Conservation (phyloP, 1,140 invertebrate genomes). For the Saccostrea glomerata region DNA sequence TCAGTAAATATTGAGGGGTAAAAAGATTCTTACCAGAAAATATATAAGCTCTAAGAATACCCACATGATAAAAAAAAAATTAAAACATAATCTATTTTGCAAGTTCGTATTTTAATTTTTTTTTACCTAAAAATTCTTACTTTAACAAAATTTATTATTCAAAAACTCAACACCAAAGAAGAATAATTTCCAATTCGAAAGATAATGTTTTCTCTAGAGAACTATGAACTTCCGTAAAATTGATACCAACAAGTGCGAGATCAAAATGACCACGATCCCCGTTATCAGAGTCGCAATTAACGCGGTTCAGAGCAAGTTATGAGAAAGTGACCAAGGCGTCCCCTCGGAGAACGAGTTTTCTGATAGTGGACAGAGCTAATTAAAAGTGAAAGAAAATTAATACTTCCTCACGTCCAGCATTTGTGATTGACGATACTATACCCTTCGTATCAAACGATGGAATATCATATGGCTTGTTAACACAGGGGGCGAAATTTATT, state of each 20-base stretch:
- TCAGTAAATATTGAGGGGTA: not conserved
- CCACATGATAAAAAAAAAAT: too few species aligned
- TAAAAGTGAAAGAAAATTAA: conserved; percentile 37
- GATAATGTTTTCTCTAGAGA: conserved; percentile 6
- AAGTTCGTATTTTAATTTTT: too few species aligned
- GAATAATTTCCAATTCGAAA: not conserved
- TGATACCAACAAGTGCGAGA: conserved; percentile 24
- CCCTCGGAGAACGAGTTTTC: conserved; percentile 15
- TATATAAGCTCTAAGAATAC: too few species aligned
- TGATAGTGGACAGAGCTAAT: conserved; percentile 34
- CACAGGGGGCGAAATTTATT: not conserved
- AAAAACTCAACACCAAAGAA: not conserved
- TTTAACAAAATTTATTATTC: not conserved
- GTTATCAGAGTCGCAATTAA: conserved; percentile 15
- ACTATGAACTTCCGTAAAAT: conserved; percentile 25
- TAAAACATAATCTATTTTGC: too few species aligned
- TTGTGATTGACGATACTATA: not conserved
- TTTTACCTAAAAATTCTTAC: too few species aligned
- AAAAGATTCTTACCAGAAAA: too few species aligned
- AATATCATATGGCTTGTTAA: conserved; percentile 24
- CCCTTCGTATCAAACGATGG: not conserved
- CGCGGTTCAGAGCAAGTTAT: conserved; percentile 29
- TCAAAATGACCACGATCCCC: conserved; percentile 11
- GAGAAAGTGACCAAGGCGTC: conserved; percentile 31
- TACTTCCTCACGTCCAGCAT: conserved; percentile 1